Percentiles rank a stretch among this genome's conserved stretches.
phyloP scores from a whole-genome alignment of 2,113 vertebrate genomes.

The Prietella phreatophila region DNA sequence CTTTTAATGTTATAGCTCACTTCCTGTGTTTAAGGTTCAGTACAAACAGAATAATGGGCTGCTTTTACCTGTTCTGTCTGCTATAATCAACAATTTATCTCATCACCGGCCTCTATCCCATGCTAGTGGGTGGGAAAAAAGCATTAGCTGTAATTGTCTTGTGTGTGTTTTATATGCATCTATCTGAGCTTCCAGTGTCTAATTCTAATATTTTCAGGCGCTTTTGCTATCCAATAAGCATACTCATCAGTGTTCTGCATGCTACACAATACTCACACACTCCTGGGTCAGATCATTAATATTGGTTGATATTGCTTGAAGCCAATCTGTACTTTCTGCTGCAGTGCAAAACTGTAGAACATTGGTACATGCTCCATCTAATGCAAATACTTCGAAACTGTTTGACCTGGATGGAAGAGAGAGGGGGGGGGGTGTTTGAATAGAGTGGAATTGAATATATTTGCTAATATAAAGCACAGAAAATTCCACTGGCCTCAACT shows the following conservation, averaged over 20 bases:
- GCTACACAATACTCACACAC: constrained; percentile 75
- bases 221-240: background rate
- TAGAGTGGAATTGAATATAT: background rate
- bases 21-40: constrained; percentile 7
- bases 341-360: constrained; percentile 88
- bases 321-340: constrained; percentile 89
- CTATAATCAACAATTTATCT: constrained; percentile 35
- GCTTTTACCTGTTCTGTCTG: constrained; percentile 32
- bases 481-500: background rate
- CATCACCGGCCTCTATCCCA: background rate
- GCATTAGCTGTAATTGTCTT: constrained; percentile 33
- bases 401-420: constrained; percentile 75
- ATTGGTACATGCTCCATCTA: constrained; percentile 82
- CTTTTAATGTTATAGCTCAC: constrained; percentile 19
- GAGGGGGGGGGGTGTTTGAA: too few relatives aligned
- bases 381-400: constrained; percentile 86
- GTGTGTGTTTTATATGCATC: background rate
- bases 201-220: constrained; percentile 2
- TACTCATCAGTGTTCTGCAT: background rate
- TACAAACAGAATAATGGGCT: constrained; percentile 32
- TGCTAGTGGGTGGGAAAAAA: constrained; percentile 16
- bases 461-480: constrained; percentile 12
- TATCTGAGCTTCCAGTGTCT: background rate
- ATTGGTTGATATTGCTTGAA: constrained; percentile 87
- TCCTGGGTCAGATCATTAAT: constrained; percentile 84